Base-by-base conservation (phyloP, 92 coral and sea anemone species). In the Bergia puertoricense region DNA sequence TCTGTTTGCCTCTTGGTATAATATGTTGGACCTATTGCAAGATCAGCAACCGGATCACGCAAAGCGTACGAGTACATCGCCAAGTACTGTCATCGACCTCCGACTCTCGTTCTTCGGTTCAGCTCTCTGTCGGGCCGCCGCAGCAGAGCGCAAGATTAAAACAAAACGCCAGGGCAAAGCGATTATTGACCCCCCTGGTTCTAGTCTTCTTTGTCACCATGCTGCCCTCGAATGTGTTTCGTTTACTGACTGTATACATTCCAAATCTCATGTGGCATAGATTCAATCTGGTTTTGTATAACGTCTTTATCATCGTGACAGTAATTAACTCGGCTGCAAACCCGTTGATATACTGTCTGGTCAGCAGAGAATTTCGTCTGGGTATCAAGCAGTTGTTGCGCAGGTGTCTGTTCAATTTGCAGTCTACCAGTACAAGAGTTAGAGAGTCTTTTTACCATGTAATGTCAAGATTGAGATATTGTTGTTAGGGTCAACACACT, bases 21-120 rank as follows among this genome's bases (percentile, higher is more conserved):
- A 84, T 84, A 37, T 71, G 87, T 20, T 84, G 87, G 87, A 84
- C 87, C 22, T 84, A 84, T 22, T 84, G 43, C 66, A 84, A 72
- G 57, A 84, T 84, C 75, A 68, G 67, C 46, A 46, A 68, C 37
- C 57, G 87, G 77, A 84, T 84, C 62, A 46, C 87, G 78, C 59
- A 54, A 48, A 84, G 87, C 75, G 66, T 84, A 56, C 87, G 67
- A 16, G 78, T 69, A 8, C 86, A 69, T 44, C 59, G 40, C 10
- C 77, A 56, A 15, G 15, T 51, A 8, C n/a, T 23, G 14, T 36
- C 79, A 2, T 5, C 45, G 8, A 46, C 87, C 6, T 48, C 45
- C 20, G 87, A 84, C 6, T 37, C 46, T 50, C 66, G 30, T 37
- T 36, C 68, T 23, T 45, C 78, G 10, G 67, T 16, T 46, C 40